Conservation (phyloP, 2,888 invertebrate species). For the Synanthedon formicaeformis region DNA sequence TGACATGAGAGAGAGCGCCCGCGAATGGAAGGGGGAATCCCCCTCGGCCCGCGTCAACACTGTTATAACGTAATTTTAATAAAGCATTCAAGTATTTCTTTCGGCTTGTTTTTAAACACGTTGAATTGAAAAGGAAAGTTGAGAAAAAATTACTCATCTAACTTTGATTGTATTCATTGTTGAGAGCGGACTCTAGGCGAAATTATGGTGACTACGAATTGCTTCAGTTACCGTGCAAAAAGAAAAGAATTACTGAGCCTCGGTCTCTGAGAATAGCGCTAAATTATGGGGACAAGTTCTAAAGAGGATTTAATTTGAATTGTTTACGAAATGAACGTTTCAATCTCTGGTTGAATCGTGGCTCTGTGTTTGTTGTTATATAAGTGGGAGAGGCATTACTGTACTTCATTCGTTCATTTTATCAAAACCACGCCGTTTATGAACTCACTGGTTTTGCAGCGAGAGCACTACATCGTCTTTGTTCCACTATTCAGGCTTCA, state of each 20-base stretch:
- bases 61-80: conserved; percentile 56
- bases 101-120: neutral
- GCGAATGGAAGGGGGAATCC: conserved; percentile 11
- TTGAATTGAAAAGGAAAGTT: neutral
- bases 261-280: neutral
- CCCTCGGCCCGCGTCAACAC: conserved; percentile 27
- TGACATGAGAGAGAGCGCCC: conserved; percentile 4
- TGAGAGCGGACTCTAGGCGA: conserved; percentile 4
- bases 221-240: neutral
- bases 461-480: conserved; percentile 26
- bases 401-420: neutral
- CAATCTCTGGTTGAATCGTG: conserved; percentile 1
- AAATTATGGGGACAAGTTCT: neutral
- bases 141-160: conserved; percentile 28
- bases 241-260: neutral
- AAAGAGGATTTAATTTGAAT: conserved; percentile 40
- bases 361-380: neutral
- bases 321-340: conserved; percentile 22
- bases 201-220: too few relatives aligned
- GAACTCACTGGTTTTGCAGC: conserved; percentile 43
- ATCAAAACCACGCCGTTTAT: conserved; percentile 27
- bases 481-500: conserved; percentile 1
- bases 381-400: neutral
- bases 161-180: conserved; percentile 35
- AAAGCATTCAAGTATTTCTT: conserved; percentile 34